These are phyloP conservation scores for Alitta virens DNA, from an alignment of 2,888 invertebrate species.

Conservation along the genomic window DNA sequence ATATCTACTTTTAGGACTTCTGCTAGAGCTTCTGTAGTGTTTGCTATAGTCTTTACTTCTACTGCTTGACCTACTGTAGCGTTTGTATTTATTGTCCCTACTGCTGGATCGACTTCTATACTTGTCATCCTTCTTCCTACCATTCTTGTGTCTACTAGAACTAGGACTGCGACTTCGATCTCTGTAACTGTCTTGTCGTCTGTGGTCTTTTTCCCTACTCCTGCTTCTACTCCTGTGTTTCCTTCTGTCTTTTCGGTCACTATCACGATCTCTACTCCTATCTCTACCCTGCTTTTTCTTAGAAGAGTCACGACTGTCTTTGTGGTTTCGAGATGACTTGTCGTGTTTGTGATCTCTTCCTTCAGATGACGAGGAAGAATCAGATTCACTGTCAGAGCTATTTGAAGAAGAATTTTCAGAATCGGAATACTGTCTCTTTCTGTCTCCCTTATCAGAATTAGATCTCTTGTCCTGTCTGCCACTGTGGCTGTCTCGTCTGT, in stretches of 20 bases:
- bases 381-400: background rate
- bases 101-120: conserved; percentile 1
- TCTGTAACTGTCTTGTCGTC: conserved; percentile 3
- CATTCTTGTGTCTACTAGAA: background rate
- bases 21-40: background rate
- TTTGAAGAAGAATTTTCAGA: background rate
- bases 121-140: conserved; percentile 1
- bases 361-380: background rate
- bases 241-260: background rate
- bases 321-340: too few species aligned
- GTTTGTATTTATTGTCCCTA: conserved; percentile 3
- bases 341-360: background rate
- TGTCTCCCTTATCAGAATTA: background rate
- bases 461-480: too few species aligned
- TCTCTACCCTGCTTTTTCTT: background rate
- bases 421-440: background rate
- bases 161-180: background rate
- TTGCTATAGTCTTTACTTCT: background rate
- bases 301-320: too few species aligned
- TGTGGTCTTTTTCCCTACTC: background rate
- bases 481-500: too few species aligned
- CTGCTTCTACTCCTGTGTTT: background rate
- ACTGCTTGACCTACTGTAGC: conserved; percentile 1
- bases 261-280: background rate
- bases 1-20: background rate